Evolutionary conservation across 2,797 vertebrate genomes (phyloP), one percentile per base, ranked within the genome.

Genomic region (Helarctos malayanus): DNA sequence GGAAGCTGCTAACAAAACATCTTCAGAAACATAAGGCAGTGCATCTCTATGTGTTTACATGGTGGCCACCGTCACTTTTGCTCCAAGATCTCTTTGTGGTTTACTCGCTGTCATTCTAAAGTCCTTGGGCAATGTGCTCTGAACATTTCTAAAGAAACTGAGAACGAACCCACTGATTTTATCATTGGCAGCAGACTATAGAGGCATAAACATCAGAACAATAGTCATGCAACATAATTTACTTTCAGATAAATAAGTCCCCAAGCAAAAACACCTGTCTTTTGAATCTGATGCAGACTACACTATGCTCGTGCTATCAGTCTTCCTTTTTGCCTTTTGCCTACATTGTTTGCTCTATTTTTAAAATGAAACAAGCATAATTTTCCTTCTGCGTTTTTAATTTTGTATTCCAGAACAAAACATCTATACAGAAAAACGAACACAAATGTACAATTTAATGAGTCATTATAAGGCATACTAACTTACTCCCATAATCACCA

Each of bases 41-140:
- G 19, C 56, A 18, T 45, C n/a, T 93, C 2, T 29, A 5, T n/a
- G 52, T 93, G 57, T 88, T 57, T 29, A 69, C 15, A 29, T 1
- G 35, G 38, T 32, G 27, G 38, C 61, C 21, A 1, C 35, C 93
- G 80, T 92, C 75, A 80, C 41, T 59, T 95, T 78, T 80, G 68
- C n/a, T 92, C 80, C 41, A 92, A 82, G 21, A 95, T 76, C 61
- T 90, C 57, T 97, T 89, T 78, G 92, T 76, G 94, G 81, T 95
- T 97, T 95, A 54, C 61, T 90, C 82, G 47, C 10, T 95, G 56
- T 69, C 52, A 85, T 79, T 94, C 47, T 97, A 32, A 96, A 91
- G 92, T 88, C 63, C 75, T 86, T 81, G 86, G 93, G 93, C 96
- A 92, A 95, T 96, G 96, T 91, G 23, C 69, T 85, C 27, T 68